Base-by-base conservation (phyloP, 2,113 vertebrate genomes). In the Leptocoma aspasia region DNA sequence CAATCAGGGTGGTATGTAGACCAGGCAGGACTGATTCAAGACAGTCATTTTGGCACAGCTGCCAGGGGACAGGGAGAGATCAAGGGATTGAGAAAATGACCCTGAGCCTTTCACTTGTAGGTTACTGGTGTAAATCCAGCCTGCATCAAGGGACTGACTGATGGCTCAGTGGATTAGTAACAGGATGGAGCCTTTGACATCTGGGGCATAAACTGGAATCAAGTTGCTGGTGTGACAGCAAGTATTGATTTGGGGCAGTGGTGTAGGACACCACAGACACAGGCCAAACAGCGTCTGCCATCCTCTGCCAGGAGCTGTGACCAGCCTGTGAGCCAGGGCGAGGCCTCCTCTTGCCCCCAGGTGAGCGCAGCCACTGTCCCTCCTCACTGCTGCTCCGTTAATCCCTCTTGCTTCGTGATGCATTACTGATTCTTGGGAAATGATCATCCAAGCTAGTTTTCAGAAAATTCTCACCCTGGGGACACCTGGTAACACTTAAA, bases 111-210 rank as follows among this genome's bases (percentile, higher is more conserved):
- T 92, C 85, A 47, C 84, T 94, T 80, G 78, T 77, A 88, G 92
- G 92, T 94, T 88, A 83, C 30, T 90, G 69, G 71, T 91, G 49
- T 92, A 94, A 94, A 95, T 85, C 41, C 92, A 82, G 64, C 50
- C 57, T 90, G 60, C 30, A 61, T 49, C 50, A 33, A 75, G 45
- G 66, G 57, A 33, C 65, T 30, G 65, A 21, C 65, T 27, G 73
- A 11, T 84, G 66, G 73, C 59, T 93, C 50, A 76, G 63, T 79
- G 84, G 71, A 89, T 95, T 70, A 90, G 82, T 88, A 92, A 93
- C 47, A 54, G 59, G 54, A 85, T 44, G 88, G 77, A 95, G 61
- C 77, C 73, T 86, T 68, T 92, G 86, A 59, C 89, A 90, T 66
- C 86, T 84, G 52, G 24, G 56, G 22, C 79, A 71, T 64, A 77